Conservation (phyloP, 1,140 invertebrate species). For the Gyrodactylus bullatarudis region DNA sequence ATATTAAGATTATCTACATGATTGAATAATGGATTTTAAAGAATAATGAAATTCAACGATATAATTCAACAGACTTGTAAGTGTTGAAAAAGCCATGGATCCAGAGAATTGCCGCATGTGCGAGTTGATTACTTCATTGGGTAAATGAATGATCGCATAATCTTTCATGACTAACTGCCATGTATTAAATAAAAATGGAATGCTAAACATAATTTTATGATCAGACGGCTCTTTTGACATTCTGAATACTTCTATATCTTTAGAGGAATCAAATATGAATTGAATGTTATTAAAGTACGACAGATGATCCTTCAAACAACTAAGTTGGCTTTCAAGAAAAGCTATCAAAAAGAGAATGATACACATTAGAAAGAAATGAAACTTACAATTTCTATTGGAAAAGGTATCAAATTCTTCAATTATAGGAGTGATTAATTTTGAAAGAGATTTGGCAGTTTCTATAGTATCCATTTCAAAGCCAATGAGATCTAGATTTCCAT, state of each 20-base stretch:
- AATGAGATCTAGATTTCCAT: not conserved
- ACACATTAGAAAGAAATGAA: too few species aligned
- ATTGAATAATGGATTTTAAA: not conserved
- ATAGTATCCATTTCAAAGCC: not conserved
- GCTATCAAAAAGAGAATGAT: not conserved
- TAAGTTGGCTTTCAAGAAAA: not conserved
- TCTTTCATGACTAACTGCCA: not conserved
- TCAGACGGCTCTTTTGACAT: too few species aligned
- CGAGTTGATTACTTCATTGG: not conserved
- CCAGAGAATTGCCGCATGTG: not conserved
- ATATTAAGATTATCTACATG: not conserved
- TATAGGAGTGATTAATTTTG: not conserved
- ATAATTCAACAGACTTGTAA: not conserved
- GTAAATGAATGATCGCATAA: not conserved
- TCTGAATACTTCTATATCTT: too few species aligned
- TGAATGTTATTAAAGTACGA: not conserved
- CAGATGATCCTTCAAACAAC: not conserved
- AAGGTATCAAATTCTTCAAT: not conserved
- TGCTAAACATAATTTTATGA: too few species aligned
- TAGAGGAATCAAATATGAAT: not conserved
- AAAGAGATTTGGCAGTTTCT: not conserved
- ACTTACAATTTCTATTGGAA: not conserved
- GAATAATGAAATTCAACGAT: not conserved
- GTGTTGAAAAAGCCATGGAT: not conserved
- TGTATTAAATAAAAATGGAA: not conserved